Evolutionary conservation across 2,113 vertebrate species (phyloP).

Genomic region (Fregata magnificens): DNA sequence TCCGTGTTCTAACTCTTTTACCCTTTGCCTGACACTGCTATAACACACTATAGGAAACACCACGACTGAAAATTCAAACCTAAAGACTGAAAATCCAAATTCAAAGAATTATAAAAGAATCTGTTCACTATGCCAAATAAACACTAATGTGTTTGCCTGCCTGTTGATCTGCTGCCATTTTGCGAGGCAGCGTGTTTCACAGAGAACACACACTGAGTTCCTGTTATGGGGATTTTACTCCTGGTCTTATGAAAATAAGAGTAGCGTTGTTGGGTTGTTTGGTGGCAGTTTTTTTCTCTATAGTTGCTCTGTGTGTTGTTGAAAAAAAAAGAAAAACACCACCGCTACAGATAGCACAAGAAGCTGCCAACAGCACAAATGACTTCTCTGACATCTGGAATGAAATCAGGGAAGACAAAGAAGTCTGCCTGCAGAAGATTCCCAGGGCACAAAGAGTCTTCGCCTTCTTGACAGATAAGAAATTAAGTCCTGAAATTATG

Average conservation of each 20-base stretch:
- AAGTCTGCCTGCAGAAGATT: not conserved
- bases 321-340: not conserved
- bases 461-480: not conserved
- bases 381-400: slow-evolving; percentile 43
- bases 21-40: not conserved
- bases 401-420: slow-evolving; percentile 20
- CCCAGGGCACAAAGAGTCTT: not conserved
- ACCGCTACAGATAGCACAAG: not conserved
- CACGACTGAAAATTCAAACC: not conserved
- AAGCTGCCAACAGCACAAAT: slow-evolving; percentile 17
- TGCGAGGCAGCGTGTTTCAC: not conserved
- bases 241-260: not conserved
- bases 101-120: not conserved
- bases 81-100: not conserved
- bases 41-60: not conserved
- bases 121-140: not conserved
- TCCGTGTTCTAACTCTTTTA: not conserved
- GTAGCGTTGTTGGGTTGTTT: not conserved
- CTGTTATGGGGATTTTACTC: not conserved
- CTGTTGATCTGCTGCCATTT: not conserved
- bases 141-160: not conserved
- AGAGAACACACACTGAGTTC: not conserved
- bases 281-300: not conserved
- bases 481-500: not conserved
- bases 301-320: not conserved